phyloP scores from a whole-genome alignment of 2,888 invertebrate species.

The Erynnis tages region DNA sequence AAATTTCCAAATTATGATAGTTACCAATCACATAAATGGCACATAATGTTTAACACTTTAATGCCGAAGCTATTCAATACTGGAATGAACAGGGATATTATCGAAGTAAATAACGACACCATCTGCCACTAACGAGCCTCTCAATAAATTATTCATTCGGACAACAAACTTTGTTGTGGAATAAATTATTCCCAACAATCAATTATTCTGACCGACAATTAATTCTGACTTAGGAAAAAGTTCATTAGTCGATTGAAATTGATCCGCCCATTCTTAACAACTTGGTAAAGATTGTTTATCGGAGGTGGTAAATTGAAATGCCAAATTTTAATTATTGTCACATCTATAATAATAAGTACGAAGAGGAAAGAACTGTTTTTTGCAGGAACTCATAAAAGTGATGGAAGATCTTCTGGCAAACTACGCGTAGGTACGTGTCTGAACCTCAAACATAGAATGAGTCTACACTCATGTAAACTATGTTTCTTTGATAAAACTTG shows the following conservation, averaged over 20 bases:
- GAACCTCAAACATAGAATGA: too few species aligned
- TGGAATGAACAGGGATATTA: constrained; percentile 22
- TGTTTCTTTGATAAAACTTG: not conserved
- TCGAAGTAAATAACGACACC: constrained; percentile 24
- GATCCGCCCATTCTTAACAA: not conserved
- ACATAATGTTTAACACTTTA: constrained; percentile 11
- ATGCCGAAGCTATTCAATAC: constrained; percentile 10
- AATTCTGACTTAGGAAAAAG: constrained; percentile 14
- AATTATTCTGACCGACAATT: constrained; percentile 15
- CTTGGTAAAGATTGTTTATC: not conserved
- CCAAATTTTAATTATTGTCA: too few species aligned
- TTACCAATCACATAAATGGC: constrained; percentile 16
- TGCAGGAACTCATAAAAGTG: too few species aligned
- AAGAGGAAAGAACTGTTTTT: too few species aligned
- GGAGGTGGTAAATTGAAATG: not conserved
- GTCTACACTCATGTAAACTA: too few species aligned
- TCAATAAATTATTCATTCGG: constrained; percentile 29
- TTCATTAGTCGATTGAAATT: constrained; percentile 3
- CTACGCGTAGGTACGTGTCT: too few species aligned
- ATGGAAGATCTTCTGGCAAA: too few species aligned
- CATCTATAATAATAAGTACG: too few species aligned
- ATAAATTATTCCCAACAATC: constrained; percentile 25
- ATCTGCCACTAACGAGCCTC: constrained; percentile 28
- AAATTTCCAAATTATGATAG: too few species aligned
- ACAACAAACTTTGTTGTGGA: constrained; percentile 27